Conservation (phyloP, 2,888 invertebrate genomes). For the Diploptera punctata region DNA sequence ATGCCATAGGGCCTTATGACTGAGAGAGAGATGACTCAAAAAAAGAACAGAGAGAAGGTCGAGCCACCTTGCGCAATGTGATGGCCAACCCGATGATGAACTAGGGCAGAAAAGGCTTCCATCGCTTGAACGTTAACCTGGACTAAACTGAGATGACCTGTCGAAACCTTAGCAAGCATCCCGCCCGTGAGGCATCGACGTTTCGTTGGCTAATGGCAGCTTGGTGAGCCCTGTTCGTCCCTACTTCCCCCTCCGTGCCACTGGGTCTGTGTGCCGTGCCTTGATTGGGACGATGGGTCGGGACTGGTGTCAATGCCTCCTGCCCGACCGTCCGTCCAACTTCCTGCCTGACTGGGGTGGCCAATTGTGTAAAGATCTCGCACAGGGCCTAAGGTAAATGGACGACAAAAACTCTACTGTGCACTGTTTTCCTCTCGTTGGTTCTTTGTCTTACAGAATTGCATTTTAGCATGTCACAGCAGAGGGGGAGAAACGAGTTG, state of each 20-base stretch:
- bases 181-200: constrained; percentile 32
- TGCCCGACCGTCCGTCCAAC: constrained; percentile 35
- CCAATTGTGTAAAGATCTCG: constrained; percentile 52
- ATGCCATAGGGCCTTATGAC: constrained; percentile 55
- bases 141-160: constrained; percentile 27
- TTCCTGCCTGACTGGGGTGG: constrained; percentile 41
- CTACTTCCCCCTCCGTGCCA: constrained; percentile 36
- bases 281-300: constrained; percentile 38
- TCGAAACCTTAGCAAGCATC: constrained; percentile 33
- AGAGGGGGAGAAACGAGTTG: constrained; percentile 22
- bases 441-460: constrained; percentile 33
- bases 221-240: constrained; percentile 29
- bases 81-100: constrained; percentile 41
- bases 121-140: constrained; percentile 37
- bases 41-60: constrained; percentile 40
- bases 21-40: constrained; percentile 37
- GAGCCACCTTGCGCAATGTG: constrained; percentile 39
- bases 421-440: constrained; percentile 41
- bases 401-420: constrained; percentile 42
- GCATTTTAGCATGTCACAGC: constrained; percentile 28
- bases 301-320: constrained; percentile 47
- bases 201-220: constrained; percentile 37
- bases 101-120: constrained; percentile 39
- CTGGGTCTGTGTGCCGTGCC: constrained; percentile 36
- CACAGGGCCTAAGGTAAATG: constrained; percentile 56